Percentiles rank a stretch among this genome's conserved stretches.
These are phyloP conservation scores for Tokudaia muenninki DNA, from an alignment of 2,797 vertebrate species.

Conservation along the genomic window DNA sequence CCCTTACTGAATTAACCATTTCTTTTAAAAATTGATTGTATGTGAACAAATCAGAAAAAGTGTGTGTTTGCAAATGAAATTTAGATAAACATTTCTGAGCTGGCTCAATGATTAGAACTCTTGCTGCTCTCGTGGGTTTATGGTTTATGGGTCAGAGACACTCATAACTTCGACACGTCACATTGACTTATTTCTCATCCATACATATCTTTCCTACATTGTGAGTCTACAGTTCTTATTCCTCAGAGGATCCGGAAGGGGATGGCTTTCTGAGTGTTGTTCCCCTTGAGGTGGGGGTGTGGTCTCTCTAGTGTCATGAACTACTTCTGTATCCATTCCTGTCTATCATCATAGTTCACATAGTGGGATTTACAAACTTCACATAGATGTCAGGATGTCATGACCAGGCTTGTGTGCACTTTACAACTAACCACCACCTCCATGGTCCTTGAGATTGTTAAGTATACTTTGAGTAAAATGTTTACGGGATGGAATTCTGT, in stretches of 20 bases:
- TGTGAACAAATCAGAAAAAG: neutral
- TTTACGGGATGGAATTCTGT: neutral
- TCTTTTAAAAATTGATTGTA: neutral
- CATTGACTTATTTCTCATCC: neutral
- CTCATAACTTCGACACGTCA: neutral
- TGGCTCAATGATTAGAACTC: neutral
- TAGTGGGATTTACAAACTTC: neutral
- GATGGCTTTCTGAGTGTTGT: neutral
- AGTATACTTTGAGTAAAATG: neutral
- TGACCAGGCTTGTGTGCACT: neutral
- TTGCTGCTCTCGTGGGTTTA: neutral
- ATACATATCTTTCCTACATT: neutral
- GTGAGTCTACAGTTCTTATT: neutral
- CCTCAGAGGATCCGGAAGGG: neutral
- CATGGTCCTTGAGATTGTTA: neutral
- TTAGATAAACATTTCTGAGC: constrained; percentile 1
- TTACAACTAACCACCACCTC: neutral
- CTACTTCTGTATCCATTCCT: neutral
- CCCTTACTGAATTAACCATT: neutral
- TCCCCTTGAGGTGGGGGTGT: neutral
- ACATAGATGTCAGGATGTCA: neutral
- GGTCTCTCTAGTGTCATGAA: neutral
- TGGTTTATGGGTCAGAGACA: neutral
- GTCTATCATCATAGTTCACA: neutral
- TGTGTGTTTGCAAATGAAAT: neutral